Conservation (phyloP, 2,113 vertebrate genomes). For the Trogon melanurus region DNA sequence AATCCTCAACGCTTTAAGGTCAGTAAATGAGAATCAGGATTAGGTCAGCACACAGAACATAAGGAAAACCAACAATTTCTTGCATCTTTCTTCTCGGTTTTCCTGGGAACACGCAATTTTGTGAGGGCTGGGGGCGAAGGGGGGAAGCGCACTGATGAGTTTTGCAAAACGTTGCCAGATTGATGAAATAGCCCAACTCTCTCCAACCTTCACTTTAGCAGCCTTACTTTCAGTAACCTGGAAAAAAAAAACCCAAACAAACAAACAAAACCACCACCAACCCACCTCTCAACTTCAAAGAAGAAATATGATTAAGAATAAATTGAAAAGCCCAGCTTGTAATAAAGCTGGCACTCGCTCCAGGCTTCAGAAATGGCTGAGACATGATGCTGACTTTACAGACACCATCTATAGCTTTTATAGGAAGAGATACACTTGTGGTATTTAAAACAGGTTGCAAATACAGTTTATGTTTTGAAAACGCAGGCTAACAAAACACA, state of each 20-base stretch:
- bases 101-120: neutral
- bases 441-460: slow-evolving; percentile 40
- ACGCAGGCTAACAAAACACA: slow-evolving; percentile 22
- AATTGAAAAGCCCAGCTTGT: slow-evolving; percentile 78
- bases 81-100: neutral
- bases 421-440: neutral
- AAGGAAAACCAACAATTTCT: neutral
- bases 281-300: neutral
- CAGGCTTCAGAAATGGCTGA: slow-evolving; percentile 69
- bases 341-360: slow-evolving; percentile 90
- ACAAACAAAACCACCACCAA: neutral
- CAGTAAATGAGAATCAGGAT: neutral
- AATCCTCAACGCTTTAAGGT: neutral
- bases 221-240: neutral
- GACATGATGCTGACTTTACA: slow-evolving; percentile 3
- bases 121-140: neutral
- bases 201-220: neutral
- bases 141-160: neutral
- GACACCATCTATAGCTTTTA: slow-evolving; percentile 1
- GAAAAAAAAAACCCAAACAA: neutral
- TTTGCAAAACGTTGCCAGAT: neutral
- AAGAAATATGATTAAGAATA: slow-evolving; percentile 81
- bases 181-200: slow-evolving; percentile 8
- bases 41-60: neutral
- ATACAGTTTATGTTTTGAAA: slow-evolving; percentile 25